Percentiles rank a stretch among this genome's conserved stretches.
Conservation (phyloP, 1,140 invertebrate genomes). For the Wiebesia pumilae region DNA sequence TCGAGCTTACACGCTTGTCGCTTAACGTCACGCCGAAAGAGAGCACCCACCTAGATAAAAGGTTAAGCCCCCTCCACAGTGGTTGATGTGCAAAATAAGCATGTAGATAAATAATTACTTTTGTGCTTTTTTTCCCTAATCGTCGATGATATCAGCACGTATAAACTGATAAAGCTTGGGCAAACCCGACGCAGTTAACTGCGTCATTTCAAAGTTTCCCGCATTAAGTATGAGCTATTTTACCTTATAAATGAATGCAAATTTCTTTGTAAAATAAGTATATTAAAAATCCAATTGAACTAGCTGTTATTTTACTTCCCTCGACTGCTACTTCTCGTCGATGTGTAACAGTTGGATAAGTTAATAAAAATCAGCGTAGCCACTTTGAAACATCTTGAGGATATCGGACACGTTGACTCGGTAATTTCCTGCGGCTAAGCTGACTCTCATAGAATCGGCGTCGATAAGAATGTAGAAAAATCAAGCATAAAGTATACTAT, state of each 20-base stretch:
- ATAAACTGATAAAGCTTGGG: not conserved
- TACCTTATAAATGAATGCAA: too few relatives aligned
- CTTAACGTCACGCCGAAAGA: not conserved
- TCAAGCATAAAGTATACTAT: not conserved
- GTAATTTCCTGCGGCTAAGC: too few relatives aligned
- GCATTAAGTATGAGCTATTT: not conserved
- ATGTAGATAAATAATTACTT: not conserved
- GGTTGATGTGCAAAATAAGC: not conserved
- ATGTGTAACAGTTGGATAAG: too few relatives aligned
- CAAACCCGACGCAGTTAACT: not conserved
- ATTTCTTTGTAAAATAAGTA: too few relatives aligned
- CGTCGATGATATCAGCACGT: not conserved
- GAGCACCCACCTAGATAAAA: not conserved
- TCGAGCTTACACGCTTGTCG: conserved; percentile 31
- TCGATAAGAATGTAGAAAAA: not conserved
- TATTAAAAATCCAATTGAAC: too few relatives aligned
- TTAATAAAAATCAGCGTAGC: too few relatives aligned
- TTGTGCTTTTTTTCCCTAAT: not conserved
- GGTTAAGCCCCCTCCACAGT: not conserved
- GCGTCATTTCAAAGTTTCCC: not conserved
- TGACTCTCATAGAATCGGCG: too few relatives aligned
- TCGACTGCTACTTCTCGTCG: too few relatives aligned
- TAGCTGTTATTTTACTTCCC: too few relatives aligned
- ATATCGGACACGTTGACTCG: too few relatives aligned
- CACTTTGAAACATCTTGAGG: too few relatives aligned